Base-by-base conservation (phyloP, 2,888 invertebrate genomes). In the Andrena trimmerana region DNA sequence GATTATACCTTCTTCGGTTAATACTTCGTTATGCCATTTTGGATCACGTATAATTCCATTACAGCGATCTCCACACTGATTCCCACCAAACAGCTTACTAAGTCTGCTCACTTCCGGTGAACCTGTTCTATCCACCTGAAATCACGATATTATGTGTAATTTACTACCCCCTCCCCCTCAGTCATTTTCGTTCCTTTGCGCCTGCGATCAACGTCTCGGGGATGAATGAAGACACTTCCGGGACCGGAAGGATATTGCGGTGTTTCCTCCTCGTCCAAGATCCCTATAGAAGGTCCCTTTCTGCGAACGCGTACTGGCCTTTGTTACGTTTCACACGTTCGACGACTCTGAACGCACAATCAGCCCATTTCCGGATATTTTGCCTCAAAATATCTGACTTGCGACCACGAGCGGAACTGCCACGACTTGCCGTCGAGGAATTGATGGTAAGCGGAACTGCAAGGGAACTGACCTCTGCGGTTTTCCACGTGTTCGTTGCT, bases 221-320 rank as follows among this genome's bases (percentile, higher is more conserved):
- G 63, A 16, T 33, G 36, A 62, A 33, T 20, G 10, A 36, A 27
- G n/a, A 59, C 36, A 59, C 54, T 62, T 60, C 60, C 65, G 62
- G 24, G 62, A 57, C 85, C 87, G 90, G 91, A 91, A 91, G 91
- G 90, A 90, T 88, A 91, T 89, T 90, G 91, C 88, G 91, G 90
- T 90, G 85, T 82, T 85, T 84, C 86, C 86, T 87, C 62, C 71
- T 42, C 78, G 67, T 27, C 24, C 10, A 69, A 48, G 60, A 63
- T 16, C 29, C n/a, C 57, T 57, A 27, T 20, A 70, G 75, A 60
- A 54, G 8, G 10, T 6, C 31, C 54, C 48, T 20, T 76, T 69
- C 71, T 13, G 33, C 50, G 66, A 65, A 72, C 69, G 66, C 77
- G 65, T 60, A 81, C 81, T 85, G 79, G 86, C 82, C 86, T 88